Evolutionary conservation across 2,888 invertebrate species (phyloP), one percentile per base, ranked within the genome.

Genomic region (Itoplectis maculator): DNA sequence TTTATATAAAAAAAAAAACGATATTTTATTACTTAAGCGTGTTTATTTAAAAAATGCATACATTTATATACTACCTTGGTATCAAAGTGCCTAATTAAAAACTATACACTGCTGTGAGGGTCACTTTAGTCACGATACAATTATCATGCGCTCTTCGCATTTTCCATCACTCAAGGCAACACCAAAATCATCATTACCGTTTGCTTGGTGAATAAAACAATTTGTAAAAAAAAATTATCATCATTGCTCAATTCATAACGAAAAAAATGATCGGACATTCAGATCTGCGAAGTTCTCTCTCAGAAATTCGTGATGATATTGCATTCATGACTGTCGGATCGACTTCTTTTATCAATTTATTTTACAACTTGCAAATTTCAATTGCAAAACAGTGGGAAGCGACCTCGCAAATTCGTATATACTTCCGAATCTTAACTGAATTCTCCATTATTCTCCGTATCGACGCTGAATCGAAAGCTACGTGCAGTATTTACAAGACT

Each of bases 21-120:
- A 47, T 23, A 61, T 47, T 29, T 29, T 56, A 75, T 83, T 78
- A 77, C 84, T 84, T 70, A 87, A 87, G 86, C 85, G 72, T 81
- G 75, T 85, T 86, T 87, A 85, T 86, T 84, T 74, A 54, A 61
- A 83, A 84, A 87, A 85, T 84, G 83, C 83, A 83, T 87, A 86
- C 85, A 86, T 81, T 83, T 77, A 78, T 79, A 59, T 79, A 63
- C 74, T 70, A 86, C 75, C 59, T 76, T 85, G 79, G 85, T 84
- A 84, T 84, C 83, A 86, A 85, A 86, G 83, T 82, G 66, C 78
- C 78, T 85, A 82, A 77, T 77, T 72, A 79, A 59, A 78, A 65
- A 79, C 76, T 82, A 82, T 82, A 79, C 79, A 79, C 11, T 73
- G 47, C 69, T 76, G 51, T 56, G 40, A 49, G 4, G n/a, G 15